These are phyloP conservation scores for Germaria angustata DNA, from an alignment of 2,888 invertebrate genomes.

Conservation along the genomic window DNA sequence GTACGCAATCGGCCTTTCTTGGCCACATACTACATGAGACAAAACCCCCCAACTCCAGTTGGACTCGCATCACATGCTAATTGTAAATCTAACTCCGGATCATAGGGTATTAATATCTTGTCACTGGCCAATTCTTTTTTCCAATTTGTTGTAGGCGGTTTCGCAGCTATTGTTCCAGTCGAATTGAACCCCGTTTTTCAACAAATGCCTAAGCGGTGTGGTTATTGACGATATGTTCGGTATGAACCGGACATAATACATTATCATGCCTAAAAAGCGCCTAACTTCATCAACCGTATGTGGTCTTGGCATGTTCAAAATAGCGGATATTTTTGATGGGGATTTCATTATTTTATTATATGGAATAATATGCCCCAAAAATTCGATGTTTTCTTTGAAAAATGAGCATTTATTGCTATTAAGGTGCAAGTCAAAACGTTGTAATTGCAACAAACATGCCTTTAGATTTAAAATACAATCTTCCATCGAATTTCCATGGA, in stretches of 20 bases:
- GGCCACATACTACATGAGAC: background rate
- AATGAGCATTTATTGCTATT: too few species aligned
- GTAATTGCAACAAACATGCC: too few species aligned
- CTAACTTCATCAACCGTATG: background rate
- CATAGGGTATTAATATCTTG: too few species aligned
- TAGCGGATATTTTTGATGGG: slow-evolving; percentile 56
- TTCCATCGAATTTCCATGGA: slow-evolving; percentile 27
- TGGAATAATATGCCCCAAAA: slow-evolving; percentile 14
- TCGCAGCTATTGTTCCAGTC: too few species aligned
- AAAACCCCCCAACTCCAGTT: slow-evolving; percentile 12
- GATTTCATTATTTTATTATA: slow-evolving; percentile 49
- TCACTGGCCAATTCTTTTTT: too few species aligned
- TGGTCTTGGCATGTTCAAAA: background rate
- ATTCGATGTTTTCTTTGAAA: slow-evolving; percentile 11
- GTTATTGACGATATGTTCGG: too few species aligned
- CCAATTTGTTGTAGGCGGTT: slow-evolving; percentile 38
- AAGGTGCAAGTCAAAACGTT: too few species aligned
- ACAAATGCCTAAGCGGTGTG: background rate
- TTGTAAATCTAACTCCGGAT: too few species aligned
- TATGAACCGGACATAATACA: background rate
- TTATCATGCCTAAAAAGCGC: background rate
- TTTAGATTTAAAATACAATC: too few species aligned
- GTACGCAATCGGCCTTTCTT: background rate
- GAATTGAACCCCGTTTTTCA: too few species aligned
- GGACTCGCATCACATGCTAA: too few species aligned